Evolutionary conservation across 35 echinoderm and acorn worm genomes (phyloP).

Genomic region (Chiridota heheva): DNA sequence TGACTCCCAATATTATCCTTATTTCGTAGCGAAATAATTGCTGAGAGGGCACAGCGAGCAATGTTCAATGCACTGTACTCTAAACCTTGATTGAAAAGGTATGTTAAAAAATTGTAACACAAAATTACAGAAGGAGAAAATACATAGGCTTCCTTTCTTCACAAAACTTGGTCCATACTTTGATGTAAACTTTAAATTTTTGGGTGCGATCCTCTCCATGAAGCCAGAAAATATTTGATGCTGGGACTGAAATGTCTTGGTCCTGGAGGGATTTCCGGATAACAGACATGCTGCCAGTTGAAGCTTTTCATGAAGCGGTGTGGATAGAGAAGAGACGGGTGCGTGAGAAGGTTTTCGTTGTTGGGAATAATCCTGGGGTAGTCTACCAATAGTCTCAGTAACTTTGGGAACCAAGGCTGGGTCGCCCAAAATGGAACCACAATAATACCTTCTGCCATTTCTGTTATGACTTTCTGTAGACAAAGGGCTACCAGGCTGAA

Average conservation of each 20-base stretch:
- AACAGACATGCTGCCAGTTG: neutral
- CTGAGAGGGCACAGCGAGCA: neutral
- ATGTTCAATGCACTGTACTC: slow-evolving; percentile 31
- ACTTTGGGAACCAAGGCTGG: slow-evolving; percentile 22
- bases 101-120: too few species aligned
- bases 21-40: neutral
- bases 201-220: too few species aligned
- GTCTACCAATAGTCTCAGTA: slow-evolving; percentile 13
- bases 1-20: slow-evolving; percentile 16
- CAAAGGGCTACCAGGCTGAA: slow-evolving; percentile 9
- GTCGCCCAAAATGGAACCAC: neutral
- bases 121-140: too few species aligned
- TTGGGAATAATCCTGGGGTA: neutral
- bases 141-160: too few species aligned
- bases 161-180: too few species aligned
- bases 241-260: neutral
- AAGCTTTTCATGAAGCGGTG: slow-evolving; percentile 17
- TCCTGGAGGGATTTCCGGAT: slow-evolving; percentile 9
- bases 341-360: neutral
- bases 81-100: too few species aligned
- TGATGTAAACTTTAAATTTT: too few species aligned
- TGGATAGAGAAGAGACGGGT: neutral
- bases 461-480: neutral
- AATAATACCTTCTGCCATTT: neutral
- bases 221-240: slow-evolving; percentile 9